Evolutionary conservation across 2,888 invertebrate species (phyloP), one percentile per base, ranked within the genome.

Genomic region (Mimumesa dahlbomi): DNA sequence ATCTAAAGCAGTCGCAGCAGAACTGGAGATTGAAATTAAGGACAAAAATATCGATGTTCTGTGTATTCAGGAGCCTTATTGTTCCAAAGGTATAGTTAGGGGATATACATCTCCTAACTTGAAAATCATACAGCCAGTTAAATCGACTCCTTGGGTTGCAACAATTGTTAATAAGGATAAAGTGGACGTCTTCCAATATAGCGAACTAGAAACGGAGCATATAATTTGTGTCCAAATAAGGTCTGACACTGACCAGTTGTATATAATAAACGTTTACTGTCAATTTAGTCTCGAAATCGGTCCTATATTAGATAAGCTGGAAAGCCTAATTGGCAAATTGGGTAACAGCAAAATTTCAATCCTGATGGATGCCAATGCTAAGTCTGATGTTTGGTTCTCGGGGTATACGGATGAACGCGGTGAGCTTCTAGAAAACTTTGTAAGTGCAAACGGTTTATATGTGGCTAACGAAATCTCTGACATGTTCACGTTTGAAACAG

Each of bases 371-470:
- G 7, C 42, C 2, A 42, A 42, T 16, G 42, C 42, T 3, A 42
- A 16, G 11, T 42, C 42, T 18, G 2, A 2, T 6, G 5, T 42
- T 14, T 42, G 42, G 42, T 42, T 6, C 18, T 42, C 42, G 11
- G 19, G 9, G 2, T 2, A 7, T 6, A 42, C 36, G 3, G 36
- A 36, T 36, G 11, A 18, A 0, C 18, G 38, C n/a, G 62, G 58
- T 0, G 40, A 16, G 19, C 9, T 3, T 11, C 5, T 65, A 0
- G 65, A 65, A 18, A 22, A 50, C 4, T 29, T 58, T 0, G 13
- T 65, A 1, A 7, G 29, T 2, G 34, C 57, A 16, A 18, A 52
- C 1, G 40, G 45, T 0, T 21, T 65, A 1, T 2, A 34, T 0
- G n/a, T 65, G 0, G 0, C 11, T 0, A 58, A 58, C 40, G 36